Conservation (phyloP, 92 coral and sea anemone species). For the Anthopleura xanthogrammica region DNA sequence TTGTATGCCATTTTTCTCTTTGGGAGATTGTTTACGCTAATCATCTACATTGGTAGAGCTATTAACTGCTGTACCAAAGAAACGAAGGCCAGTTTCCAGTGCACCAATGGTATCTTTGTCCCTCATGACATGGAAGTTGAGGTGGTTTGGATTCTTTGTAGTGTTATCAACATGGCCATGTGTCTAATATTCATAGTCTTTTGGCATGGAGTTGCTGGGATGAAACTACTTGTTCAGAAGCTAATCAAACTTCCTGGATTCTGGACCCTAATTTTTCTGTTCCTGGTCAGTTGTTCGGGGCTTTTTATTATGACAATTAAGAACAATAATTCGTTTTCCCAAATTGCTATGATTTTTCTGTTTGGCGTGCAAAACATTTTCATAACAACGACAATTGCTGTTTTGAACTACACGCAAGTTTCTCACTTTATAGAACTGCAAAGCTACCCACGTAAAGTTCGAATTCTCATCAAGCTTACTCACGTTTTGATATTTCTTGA, state of each 20-base stretch:
- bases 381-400: conserved; percentile 4
- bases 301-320: conserved; percentile 7
- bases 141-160: not conserved
- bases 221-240: not conserved
- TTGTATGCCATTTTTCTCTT: not conserved
- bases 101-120: not conserved
- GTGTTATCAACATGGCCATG: conserved; percentile 7
- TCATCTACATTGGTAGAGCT: not conserved
- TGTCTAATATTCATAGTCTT: not conserved
- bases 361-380: conserved; percentile 5
- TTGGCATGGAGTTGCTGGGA: conserved; percentile 2
- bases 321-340: not conserved
- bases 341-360: not conserved
- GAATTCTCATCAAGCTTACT: conserved; percentile 2
- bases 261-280: conserved; percentile 10
- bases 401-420: conserved; percentile 16
- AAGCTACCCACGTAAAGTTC: not conserved
- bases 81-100: not conserved
- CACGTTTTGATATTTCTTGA: not conserved
- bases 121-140: conserved; percentile 16
- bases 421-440: not conserved
- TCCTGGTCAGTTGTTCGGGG: not conserved
- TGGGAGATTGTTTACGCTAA: not conserved
- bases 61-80: conserved; percentile 12
- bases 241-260: conserved; percentile 7